Conservation (phyloP, 2,113 vertebrate species). For the Microcebus ravelobensis region DNA sequence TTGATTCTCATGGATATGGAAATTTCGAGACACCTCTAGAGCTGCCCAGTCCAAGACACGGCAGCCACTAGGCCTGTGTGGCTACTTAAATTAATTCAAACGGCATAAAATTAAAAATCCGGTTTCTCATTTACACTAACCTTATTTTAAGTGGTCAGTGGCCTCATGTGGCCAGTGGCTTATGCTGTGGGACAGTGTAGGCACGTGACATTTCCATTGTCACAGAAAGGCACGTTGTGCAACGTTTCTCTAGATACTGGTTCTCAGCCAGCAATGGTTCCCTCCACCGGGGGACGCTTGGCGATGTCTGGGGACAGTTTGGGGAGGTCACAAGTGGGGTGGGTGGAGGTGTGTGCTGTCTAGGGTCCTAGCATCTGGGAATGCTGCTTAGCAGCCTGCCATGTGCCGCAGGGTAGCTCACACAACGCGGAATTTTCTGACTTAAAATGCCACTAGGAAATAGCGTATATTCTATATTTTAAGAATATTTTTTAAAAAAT, state of each 20-base stretch:
- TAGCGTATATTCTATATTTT: too few relatives aligned
- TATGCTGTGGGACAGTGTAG: background rate
- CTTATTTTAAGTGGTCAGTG: background rate
- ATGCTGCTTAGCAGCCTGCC: fast-evolving
- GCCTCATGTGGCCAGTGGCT: background rate
- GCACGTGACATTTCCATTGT: background rate
- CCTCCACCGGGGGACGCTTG: background rate
- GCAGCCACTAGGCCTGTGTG: background rate
- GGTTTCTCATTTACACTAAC: background rate
- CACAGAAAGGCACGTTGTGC: background rate
- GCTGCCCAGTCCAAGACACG: background rate
- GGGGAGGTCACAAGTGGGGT: background rate
- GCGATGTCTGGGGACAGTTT: background rate
- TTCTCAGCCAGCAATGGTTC: background rate
- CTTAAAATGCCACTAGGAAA: too few relatives aligned
- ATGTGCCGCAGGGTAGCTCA: background rate
- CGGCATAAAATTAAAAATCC: background rate
- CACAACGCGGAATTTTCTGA: background rate
- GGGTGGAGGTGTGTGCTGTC: too few relatives aligned
- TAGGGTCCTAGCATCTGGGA: background rate
- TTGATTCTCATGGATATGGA: background rate
- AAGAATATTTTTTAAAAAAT: too few relatives aligned
- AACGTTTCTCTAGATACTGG: background rate
- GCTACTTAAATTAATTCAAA: conserved; percentile 24
- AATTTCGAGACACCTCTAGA: background rate